Evolutionary conservation across 2,888 invertebrate genomes (phyloP), one percentile per base, ranked within the genome.

Genomic region (Eristalis pertinax): DNA sequence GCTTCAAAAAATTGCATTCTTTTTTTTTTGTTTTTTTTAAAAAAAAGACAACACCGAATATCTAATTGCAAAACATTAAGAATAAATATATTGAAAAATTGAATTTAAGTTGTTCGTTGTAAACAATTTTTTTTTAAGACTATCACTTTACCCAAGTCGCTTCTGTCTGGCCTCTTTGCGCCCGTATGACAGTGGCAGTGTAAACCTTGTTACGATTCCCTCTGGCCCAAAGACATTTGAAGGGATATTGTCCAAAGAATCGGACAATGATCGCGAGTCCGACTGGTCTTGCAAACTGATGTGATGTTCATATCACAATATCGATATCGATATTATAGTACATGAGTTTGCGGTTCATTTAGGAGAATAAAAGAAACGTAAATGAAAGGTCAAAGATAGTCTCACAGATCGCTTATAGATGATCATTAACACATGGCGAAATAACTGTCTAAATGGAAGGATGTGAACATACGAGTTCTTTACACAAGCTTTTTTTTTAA

Each of bases 81-180:
- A 81, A 81, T n/a, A 60, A 65, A 69, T 58, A 35, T 60, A 74
- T 56, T 22, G 11, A 81, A 56, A 70, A 35, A 68, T 43, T 50
- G 60, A 60, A 43, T 64, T 68, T 58, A 73, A 68, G 50, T 75
- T 85, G 43, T 73, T 81, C 62, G 65, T 70, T 82, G 41, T 67
- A 64, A 73, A 70, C 32, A 70, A 22, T 38, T 65, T 76, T 69
- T 26, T 62, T 62, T 56, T 75, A 56, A 70, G 56, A 50, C 56
- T 86, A 84, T 73, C 86, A 86, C 93, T 94, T 95, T 95, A 96
- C 96, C 96, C 96, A 95, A 96, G 96, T 94, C 96, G 95, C 94
- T 96, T 96, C 94, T 96, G 96, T 92, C 96, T 96, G 91, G 94
- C 95, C 94, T 95, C 95, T 94, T 95, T 96, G 93, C 96, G 95